Evolutionary conservation across 1,140 invertebrate species (phyloP).

Genomic region (Bombus pyrosoma): DNA sequence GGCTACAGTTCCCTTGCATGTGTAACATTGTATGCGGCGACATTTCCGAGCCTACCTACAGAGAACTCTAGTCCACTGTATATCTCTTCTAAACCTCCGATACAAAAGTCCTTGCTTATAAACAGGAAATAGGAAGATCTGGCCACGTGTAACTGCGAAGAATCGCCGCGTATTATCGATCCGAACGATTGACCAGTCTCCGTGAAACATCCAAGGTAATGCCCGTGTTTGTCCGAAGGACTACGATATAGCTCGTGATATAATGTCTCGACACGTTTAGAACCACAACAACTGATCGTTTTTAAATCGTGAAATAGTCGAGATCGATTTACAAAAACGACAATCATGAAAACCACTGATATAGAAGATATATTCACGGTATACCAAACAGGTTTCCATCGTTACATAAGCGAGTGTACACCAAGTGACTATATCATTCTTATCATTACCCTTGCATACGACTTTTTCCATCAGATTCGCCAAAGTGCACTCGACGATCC

Average conservation of each 20-base stretch:
- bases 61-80: not conserved
- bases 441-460: slow-evolving; percentile 28
- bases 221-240: not conserved
- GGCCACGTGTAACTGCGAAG: not conserved
- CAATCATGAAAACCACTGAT: slow-evolving; percentile 29
- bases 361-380: slow-evolving; percentile 20
- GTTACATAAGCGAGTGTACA: slow-evolving; percentile 34
- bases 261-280: not conserved
- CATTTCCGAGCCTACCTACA: not conserved
- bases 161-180: slow-evolving; percentile 23
- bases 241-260: not conserved
- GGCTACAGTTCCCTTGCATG: no score
- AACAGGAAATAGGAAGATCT: slow-evolving; percentile 19
- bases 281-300: not conserved
- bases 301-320: not conserved
- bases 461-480: not conserved
- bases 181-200: slow-evolving; percentile 4
- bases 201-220: not conserved
- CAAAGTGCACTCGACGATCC: not conserved
- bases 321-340: not conserved
- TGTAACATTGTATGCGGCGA: slow-evolving; percentile 10
- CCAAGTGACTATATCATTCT: slow-evolving; percentile 34
- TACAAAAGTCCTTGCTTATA: slow-evolving; percentile 8
- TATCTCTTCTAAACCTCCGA: not conserved
- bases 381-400: slow-evolving; percentile 50